Conservation (phyloP, 1,140 invertebrate species). For the Harpegnathos saltator region DNA sequence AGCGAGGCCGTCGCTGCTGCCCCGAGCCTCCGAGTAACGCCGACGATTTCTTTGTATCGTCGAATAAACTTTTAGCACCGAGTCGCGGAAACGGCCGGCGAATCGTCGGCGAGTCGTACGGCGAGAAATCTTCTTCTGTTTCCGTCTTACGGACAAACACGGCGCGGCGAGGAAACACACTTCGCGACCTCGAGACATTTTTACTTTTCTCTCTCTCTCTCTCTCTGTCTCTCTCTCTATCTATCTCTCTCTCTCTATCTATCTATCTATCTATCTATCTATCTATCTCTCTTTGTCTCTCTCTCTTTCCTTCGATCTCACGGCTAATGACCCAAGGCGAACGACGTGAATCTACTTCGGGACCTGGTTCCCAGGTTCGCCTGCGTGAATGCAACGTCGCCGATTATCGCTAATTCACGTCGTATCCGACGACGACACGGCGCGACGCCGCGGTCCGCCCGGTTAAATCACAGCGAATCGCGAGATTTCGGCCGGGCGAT, state of each 20-base stretch:
- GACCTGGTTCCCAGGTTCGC: slow-evolving; percentile 14
- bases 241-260: too few species aligned
- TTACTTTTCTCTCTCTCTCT: not conserved
- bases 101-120: not conserved
- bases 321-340: slow-evolving; percentile 1
- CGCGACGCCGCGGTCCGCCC: not conserved
- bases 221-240: too few species aligned
- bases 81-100: slow-evolving; percentile 21
- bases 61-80: slow-evolving; percentile 17
- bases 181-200: not conserved
- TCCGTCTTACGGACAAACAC: not conserved
- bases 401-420: slow-evolving; percentile 1
- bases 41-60: slow-evolving; percentile 25
- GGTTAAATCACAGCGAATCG: not conserved
- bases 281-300: too few species aligned
- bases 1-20: not conserved
- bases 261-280: too few species aligned
- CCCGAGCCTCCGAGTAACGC: not conserved
- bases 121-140: not conserved
- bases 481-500: slow-evolving; percentile 35
- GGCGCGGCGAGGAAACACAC: not conserved
- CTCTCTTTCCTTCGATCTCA: too few species aligned
- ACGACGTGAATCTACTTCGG: not conserved
- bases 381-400: not conserved
- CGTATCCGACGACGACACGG: not conserved